Evolutionary conservation across 2,888 invertebrate species (phyloP), one percentile per base, ranked within the genome.

Genomic region (Hybos culiciformis): DNA sequence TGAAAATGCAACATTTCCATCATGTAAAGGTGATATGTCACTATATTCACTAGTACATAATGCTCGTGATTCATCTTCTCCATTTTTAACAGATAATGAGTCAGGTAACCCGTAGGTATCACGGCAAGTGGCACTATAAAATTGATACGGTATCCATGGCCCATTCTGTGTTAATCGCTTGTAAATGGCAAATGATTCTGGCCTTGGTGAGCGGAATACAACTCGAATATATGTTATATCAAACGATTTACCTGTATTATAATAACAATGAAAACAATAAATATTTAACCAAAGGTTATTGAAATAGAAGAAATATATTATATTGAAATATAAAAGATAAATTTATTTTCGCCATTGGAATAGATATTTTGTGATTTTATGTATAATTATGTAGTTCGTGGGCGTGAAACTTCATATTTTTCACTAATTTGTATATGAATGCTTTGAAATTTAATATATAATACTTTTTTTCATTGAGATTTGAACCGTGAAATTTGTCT

Each of bases 41-140:
- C 94, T 94, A 68, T 88, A 97, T 60, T 96, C 96, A 48, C 91
- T 86, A n/a, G 90, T 93, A 62, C 98, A 98, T n/a, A 97, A 75
- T 1, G 97, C 92, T 46, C 85, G 74, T 0, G 91, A 90, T 63
- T 97, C 96, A 36, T 79, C 77, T 21, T 82, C 82, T 0, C 82
- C 82, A 4, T 80, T 71, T 42, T 83, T 77, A 0, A 78, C 75
- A 9, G 74, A 73, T 37, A 77, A 74, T 21, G 77, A 76, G 52
- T 93, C 91, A 3, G 83, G 82, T 37, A 92, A 68, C 1, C 80
- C 80, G 62, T 94, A 98, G 0, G 90, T 94, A 47, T 87, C 84
- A 24, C 87, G 79, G 61, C 98, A 98, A 1, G 88, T 83, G 8
- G 88, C 88, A 67, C 91, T 90, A 65, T 90, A 92, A 67, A 79